Evolutionary conservation across 2,797 vertebrate species (phyloP).

Genomic region (Pterois miles): DNA sequence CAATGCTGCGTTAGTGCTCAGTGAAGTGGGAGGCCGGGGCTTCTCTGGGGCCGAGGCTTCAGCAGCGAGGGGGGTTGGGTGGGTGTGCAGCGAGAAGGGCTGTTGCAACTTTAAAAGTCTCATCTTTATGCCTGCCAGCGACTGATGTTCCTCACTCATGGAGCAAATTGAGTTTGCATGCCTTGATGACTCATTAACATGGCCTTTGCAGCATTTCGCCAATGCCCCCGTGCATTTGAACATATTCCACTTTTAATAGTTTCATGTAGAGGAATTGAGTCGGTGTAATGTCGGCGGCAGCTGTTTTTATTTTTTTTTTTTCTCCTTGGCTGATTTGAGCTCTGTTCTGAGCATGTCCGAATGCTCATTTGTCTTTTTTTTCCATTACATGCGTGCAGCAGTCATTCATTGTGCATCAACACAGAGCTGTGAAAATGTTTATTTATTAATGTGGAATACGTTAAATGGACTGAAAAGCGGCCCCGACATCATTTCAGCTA

Average conservation of each 20-base stretch:
- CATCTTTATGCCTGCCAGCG: constrained; percentile 71
- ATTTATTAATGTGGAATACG: constrained; percentile 21
- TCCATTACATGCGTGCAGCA: constrained; percentile 3
- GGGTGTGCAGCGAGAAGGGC: constrained; percentile 29
- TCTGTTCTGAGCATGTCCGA: constrained; percentile 28
- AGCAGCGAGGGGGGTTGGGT: constrained; percentile 15
- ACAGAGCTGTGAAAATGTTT: not conserved
- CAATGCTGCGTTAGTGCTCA: constrained; percentile 59
- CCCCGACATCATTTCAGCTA: constrained; percentile 48
- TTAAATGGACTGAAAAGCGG: constrained; percentile 42
- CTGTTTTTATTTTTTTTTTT: not conserved
- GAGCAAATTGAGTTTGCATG: constrained; percentile 78
- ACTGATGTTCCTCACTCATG: constrained; percentile 74
- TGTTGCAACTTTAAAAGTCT: constrained; percentile 66
- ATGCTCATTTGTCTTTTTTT: constrained; percentile 43
- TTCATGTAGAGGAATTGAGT: constrained; percentile 52
- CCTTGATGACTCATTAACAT: constrained; percentile 78
- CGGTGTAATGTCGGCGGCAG: constrained; percentile 22
- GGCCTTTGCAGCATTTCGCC: constrained; percentile 61
- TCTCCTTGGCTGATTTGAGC: constrained; percentile 31
- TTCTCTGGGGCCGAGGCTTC: constrained; percentile 34
- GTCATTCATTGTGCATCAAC: constrained; percentile 30
- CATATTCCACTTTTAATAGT: constrained; percentile 60
- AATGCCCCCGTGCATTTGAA: constrained; percentile 62
- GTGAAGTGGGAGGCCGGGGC: constrained; percentile 54